Conservation (phyloP, 2,113 vertebrate genomes). For the Ranitomeya imitator region DNA sequence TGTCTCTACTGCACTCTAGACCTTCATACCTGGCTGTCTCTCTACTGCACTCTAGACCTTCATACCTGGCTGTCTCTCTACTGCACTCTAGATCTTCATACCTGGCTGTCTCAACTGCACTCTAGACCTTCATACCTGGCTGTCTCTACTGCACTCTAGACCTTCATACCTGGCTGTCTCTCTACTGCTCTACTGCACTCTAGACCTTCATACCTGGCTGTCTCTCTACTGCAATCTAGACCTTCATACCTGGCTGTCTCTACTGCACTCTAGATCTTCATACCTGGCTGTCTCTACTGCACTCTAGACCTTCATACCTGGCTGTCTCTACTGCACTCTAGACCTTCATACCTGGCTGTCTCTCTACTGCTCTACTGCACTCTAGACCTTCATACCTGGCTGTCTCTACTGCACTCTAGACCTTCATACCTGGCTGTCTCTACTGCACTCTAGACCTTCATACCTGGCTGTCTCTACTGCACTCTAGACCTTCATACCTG, state of each 20-base stretch:
- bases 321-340: conserved; percentile 2
- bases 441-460: conserved; percentile 5
- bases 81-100: background rate
- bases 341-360: conserved; percentile 12
- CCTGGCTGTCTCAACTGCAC: background rate
- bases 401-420: conserved; percentile 10
- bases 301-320: conserved; percentile 4
- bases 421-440: conserved; percentile 3
- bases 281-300: conserved; percentile 2
- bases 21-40: background rate
- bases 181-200: background rate
- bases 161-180: background rate
- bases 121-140: conserved; percentile 22
- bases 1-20: background rate
- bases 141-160: conserved; percentile 1
- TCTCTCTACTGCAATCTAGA: conserved; percentile 21
- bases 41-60: background rate
- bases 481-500: background rate
- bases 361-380: background rate
- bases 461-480: background rate
- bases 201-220: background rate
- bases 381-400: conserved; percentile 13
- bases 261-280: too few relatives aligned
- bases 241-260: background rate
- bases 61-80: conserved; percentile 16